Conservation (phyloP, 2,113 vertebrate genomes). For the Cairina moschata region DNA sequence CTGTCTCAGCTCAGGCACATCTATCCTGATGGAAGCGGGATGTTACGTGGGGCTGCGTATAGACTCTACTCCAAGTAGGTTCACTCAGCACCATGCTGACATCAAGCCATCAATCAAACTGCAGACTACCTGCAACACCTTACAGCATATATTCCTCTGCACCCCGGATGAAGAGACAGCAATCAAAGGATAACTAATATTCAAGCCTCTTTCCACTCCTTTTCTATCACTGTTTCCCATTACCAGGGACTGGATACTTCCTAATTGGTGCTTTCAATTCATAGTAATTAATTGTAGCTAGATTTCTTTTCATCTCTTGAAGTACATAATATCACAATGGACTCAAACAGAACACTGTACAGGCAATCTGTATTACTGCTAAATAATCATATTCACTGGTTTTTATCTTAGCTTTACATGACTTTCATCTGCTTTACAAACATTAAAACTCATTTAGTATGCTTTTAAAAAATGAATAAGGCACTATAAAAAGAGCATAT, state of each 20-base stretch:
- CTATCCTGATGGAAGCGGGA: rapidly evolving
- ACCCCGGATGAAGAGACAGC: rapidly evolving
- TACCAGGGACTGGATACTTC: slow-evolving; percentile 30
- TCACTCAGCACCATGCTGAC: rapidly evolving
- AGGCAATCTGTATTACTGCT: slow-evolving; percentile 56
- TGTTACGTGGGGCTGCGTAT: rapidly evolving
- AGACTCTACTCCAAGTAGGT: background rate
- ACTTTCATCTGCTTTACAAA: slow-evolving; percentile 72
- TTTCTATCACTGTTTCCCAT: background rate
- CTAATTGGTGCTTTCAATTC: slow-evolving; percentile 81
- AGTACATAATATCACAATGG: slow-evolving; percentile 40
- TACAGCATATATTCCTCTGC: background rate
- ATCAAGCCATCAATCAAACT: background rate
- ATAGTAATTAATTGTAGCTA: slow-evolving; percentile 82
- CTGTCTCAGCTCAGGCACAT: background rate
- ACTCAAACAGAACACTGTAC: slow-evolving; percentile 11
- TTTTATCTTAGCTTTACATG: slow-evolving; percentile 63
- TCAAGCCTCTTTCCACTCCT: background rate
- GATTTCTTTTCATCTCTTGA: slow-evolving; percentile 68
- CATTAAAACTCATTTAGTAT: slow-evolving; percentile 65
- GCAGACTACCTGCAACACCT: background rate
- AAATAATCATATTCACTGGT: slow-evolving; percentile 62
- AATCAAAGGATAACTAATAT: background rate
- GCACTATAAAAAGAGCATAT: slow-evolving; percentile 48
- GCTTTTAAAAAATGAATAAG: slow-evolving; percentile 66